These are phyloP conservation scores for Bruchidius siliquastri DNA, from an alignment of 2,888 invertebrate species.

Conservation along the genomic window DNA sequence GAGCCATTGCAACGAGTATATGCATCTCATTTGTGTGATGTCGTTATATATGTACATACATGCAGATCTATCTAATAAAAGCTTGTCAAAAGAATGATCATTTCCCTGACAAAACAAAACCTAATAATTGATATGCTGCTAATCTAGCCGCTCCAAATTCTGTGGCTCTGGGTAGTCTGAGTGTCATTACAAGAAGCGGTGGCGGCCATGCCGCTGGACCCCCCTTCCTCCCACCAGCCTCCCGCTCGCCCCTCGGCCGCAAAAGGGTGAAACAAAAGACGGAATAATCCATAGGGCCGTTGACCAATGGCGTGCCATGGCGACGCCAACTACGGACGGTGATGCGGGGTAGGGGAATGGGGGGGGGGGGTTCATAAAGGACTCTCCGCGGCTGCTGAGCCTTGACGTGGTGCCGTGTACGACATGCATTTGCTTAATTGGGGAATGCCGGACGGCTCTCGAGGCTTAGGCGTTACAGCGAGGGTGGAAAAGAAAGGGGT, in stretches of 20 bases:
- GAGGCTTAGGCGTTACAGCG: neutral
- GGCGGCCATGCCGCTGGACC: conserved; percentile 21
- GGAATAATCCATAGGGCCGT: conserved; percentile 49
- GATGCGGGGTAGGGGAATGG: conserved; percentile 11
- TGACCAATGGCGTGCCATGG: conserved; percentile 45
- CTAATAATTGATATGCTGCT: no score
- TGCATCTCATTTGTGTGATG: no score
- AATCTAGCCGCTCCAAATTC: neutral
- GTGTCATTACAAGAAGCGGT: conserved; percentile 49
- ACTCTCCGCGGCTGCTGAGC: neutral
- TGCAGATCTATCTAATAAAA: no score
- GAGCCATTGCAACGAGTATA: no score
- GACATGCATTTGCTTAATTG: neutral
- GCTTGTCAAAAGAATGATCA: no score
- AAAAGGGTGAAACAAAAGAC: conserved; percentile 48
- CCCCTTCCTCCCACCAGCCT: conserved; percentile 32
- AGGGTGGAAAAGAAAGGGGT: neutral
- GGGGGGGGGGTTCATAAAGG: neutral
- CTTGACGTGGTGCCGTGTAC: neutral
- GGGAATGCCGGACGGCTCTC: neutral
- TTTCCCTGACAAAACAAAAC: no score
- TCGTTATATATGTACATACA: no score
- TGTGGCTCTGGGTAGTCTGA: conserved; percentile 35
- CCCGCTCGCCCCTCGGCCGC: conserved; percentile 15
- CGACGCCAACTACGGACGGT: neutral